These are phyloP conservation scores for Dromaius novaehollandiae DNA, from an alignment of 2,113 vertebrate species.

Conservation along the genomic window DNA sequence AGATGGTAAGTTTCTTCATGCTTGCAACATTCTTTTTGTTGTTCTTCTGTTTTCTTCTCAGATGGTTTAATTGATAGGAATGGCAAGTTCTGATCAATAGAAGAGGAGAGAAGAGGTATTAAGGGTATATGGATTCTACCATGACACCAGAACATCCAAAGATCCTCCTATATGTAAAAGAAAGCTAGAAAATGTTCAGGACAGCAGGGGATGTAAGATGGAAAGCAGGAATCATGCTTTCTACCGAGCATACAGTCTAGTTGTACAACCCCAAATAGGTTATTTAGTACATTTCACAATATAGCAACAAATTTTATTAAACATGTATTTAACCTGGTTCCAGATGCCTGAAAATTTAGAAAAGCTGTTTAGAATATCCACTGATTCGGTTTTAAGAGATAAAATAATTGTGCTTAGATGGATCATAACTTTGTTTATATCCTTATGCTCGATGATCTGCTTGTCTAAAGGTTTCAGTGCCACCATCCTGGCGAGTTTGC, in stretches of 20 bases:
- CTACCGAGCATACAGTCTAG: neutral
- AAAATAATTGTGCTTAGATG: constrained; percentile 78
- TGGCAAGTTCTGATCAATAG: neutral
- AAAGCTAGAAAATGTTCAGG: neutral
- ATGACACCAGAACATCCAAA: too few species aligned
- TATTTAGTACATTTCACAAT: neutral
- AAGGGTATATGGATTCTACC: neutral
- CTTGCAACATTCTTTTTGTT: neutral
- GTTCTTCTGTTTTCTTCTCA: neutral
- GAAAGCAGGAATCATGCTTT: neutral
- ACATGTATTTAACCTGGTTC: constrained; percentile 76
- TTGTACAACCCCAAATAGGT: neutral
- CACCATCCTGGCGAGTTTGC: constrained; percentile 66
- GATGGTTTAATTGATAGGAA: neutral
- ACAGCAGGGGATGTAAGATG: too few species aligned
- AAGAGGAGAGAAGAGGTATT: neutral
- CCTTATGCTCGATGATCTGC: constrained; percentile 83
- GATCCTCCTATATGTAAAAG: neutral
- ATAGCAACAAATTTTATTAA: neutral
- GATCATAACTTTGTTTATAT: constrained; percentile 79
- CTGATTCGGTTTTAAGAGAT: constrained; percentile 72
- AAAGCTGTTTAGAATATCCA: constrained; percentile 73
- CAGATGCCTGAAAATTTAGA: constrained; percentile 80
- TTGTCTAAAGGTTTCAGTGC: constrained; percentile 77
- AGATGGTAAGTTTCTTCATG: neutral